Base-by-base conservation (phyloP, 2,797 vertebrate species). In the Champsocephalus gunnari region DNA sequence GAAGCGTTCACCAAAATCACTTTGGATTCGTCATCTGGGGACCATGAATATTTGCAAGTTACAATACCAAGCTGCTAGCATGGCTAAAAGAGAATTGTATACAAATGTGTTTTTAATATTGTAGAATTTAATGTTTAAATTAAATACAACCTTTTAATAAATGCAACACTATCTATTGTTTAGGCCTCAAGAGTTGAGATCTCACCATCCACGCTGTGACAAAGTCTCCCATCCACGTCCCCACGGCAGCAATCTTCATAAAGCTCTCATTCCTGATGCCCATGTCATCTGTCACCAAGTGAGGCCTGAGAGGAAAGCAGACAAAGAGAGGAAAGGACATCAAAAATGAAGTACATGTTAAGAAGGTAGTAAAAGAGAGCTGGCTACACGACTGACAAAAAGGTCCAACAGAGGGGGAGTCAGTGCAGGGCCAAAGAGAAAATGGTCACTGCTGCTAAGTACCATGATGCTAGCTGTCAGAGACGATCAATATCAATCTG, bases 191-290 rank as follows among this genome's bases (percentile, higher is more conserved):
- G 12, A 58, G 19, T 10, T 58, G 43, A 5, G 45, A 57, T 86
- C 97, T 97, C 94, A 99, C 98, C 98, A 99, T 99, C 98, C 98
- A 99, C 0, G 98, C 98, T 44, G 98, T 99, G 89, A 99, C 97
- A 90, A 99, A 99, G 90, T 99, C 98, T 87, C 98, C 98, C 97
- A 99, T 97, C 98, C 98, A 99, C 14, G 98, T 99, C 77, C 98
- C 98, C 81, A 99, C 97, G 1, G 98, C 98, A 55, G 97, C 98
- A 81, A 98, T 95, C 93, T 99, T 99, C 98, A 99, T 99, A 89
- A 99, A 98, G 92, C 95, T 98, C 94, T 98, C 98, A 89, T 99
- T 99, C 82, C 96, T 96, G 94, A 99, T 98, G 91, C 98, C 98
- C 98, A 99, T 99, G 92, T 96, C 97, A 82, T 99, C 97, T 61